A percentile compares a stretch with the other conserved stretches of the same genome.
These are phyloP conservation scores for Rhinolophus ferrumequinum DNA, from an alignment of 2,113 vertebrate genomes.

Conservation along the genomic window DNA sequence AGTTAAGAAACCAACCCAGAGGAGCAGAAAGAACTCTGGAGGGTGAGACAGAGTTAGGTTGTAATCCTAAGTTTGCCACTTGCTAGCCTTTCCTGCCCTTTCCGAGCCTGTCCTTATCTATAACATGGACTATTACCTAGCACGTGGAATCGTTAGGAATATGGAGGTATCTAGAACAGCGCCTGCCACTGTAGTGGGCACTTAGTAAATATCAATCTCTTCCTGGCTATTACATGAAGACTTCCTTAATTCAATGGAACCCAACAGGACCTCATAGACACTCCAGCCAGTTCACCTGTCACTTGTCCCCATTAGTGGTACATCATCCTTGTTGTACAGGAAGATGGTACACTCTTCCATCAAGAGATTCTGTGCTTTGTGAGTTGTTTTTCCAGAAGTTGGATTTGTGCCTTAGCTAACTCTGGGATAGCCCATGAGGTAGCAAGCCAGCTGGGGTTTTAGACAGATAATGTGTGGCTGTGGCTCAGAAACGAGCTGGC, in stretches of 20 bases:
- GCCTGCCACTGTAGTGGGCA: no score
- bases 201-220: not conserved
- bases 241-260: not conserved
- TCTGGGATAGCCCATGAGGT: not conserved
- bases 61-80: not conserved
- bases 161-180: not conserved
- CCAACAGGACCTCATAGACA: not conserved
- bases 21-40: not conserved
- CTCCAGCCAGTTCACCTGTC: not conserved
- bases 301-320: fast-evolving
- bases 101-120: not conserved
- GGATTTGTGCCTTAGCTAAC: not conserved
- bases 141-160: not conserved
- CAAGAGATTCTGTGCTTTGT: not conserved
- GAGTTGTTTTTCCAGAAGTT: not conserved
- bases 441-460: not conserved
- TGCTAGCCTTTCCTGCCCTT: not conserved
- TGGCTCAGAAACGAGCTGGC: not conserved
- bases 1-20: not conserved
- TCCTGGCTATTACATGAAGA: not conserved
- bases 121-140: not conserved
- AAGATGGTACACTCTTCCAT: not conserved
- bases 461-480: not conserved
- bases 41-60: not conserved
- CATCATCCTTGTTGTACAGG: no score